Conservation (phyloP, 1,140 invertebrate genomes). For the Chironomus tepperi region DNA sequence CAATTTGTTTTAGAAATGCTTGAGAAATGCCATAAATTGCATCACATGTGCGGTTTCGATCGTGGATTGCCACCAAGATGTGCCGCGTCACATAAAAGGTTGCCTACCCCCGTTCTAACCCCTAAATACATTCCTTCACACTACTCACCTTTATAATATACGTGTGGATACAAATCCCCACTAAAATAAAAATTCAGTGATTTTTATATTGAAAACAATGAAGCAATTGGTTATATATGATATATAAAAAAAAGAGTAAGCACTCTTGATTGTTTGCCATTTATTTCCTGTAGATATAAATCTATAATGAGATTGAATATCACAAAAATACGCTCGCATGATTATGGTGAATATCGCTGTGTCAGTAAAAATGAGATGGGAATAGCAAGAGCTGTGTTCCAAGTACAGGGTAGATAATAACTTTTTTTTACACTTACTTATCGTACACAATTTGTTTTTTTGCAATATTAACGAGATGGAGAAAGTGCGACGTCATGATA, state of each 20-base stretch:
- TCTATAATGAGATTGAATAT: constrained; percentile 64
- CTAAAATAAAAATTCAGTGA: not conserved
- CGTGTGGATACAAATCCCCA: not conserved
- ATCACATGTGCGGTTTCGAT: too few species aligned
- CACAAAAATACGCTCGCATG: constrained; percentile 50
- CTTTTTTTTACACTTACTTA: constrained; percentile 1
- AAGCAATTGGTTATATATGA: not conserved
- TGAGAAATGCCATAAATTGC: too few species aligned
- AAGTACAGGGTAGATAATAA: constrained; percentile 54
- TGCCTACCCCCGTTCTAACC: too few species aligned
- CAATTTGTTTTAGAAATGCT: too few species aligned
- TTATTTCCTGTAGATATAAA: constrained; percentile 31
- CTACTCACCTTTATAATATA: too few species aligned
- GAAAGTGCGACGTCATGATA: not conserved
- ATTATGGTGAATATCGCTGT: constrained; percentile 70
- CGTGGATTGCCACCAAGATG: too few species aligned
- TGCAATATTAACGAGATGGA: not conserved
- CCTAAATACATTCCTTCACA: too few species aligned
- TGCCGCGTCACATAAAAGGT: too few species aligned
- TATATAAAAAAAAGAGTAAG: not conserved
- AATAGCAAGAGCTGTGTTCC: constrained; percentile 65
- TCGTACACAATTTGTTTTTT: not conserved
- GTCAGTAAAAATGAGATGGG: constrained; percentile 73
- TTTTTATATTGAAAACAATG: not conserved
- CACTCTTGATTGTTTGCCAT: not conserved